phyloP scores from a whole-genome alignment of 2,888 invertebrate genomes.

The Drosophila acutilabella region DNA sequence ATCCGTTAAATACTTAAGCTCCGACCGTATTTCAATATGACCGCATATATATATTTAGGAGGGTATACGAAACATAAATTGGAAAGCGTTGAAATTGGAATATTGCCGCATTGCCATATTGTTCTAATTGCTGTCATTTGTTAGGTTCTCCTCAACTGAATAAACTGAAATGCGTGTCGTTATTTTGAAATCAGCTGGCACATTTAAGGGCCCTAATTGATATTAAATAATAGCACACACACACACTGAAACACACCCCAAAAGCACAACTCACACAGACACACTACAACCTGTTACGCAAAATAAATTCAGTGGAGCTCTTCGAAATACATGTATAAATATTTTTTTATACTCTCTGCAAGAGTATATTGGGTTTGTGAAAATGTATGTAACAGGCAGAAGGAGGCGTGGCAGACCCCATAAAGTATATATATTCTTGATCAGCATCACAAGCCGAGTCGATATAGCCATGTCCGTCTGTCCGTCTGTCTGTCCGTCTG shows the following conservation, averaged over 20 bases:
- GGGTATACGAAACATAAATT: constrained; percentile 58
- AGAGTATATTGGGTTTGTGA: too few relatives aligned
- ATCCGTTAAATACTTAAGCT: constrained; percentile 42
- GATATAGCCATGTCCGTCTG: too few relatives aligned
- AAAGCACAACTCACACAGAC: constrained; percentile 28
- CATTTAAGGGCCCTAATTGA: constrained; percentile 67
- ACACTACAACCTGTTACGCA: constrained; percentile 68
- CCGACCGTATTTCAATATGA: constrained; percentile 44
- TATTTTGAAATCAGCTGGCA: constrained; percentile 76
- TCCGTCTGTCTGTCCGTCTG: too few relatives aligned
- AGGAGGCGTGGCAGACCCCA: too few relatives aligned
- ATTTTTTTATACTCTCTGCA: too few relatives aligned
- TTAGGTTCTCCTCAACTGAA: constrained; percentile 39
- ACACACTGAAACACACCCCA: constrained; percentile 22
- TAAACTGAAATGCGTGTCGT: constrained; percentile 74
- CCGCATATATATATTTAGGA: neutral
- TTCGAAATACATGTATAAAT: constrained; percentile 18
- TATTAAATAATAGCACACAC: constrained; percentile 70
- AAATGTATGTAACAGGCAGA: too few relatives aligned
- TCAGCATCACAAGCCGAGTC: too few relatives aligned
- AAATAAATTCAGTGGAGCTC: constrained; percentile 33
- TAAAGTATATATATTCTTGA: too few relatives aligned
- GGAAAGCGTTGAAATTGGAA: constrained; percentile 67
- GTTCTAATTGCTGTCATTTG: constrained; percentile 78
- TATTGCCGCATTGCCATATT: constrained; percentile 71